Percentiles rank a stretch among this genome's conserved stretches.
These are phyloP conservation scores for Hydrotaea cyrtoneurina DNA, from an alignment of 2,888 invertebrate genomes.

Conservation along the genomic window DNA sequence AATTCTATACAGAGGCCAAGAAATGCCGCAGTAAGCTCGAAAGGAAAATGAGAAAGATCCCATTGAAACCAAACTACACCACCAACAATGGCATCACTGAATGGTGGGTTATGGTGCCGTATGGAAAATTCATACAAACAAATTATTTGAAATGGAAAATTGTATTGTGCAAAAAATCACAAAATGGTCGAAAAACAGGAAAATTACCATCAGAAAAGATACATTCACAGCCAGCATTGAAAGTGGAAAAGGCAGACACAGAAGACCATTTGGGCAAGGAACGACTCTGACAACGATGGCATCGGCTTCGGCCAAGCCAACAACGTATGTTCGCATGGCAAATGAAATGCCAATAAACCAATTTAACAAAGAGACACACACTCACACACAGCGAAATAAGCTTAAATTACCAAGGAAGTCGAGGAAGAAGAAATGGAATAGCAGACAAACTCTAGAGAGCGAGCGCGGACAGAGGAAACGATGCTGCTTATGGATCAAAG, in stretches of 20 bases:
- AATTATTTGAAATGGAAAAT: slow-evolving; percentile 8
- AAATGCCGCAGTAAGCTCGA: background rate
- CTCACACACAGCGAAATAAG: slow-evolving; percentile 38
- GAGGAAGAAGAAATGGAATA: background rate
- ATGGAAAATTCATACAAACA: background rate
- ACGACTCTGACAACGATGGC: background rate
- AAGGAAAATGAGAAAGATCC: background rate
- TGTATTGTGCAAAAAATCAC: background rate
- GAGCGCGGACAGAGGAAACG: background rate
- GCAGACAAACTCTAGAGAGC: background rate
- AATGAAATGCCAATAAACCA: slow-evolving; percentile 62
- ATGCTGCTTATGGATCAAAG: slow-evolving; percentile 3
- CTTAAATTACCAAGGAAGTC: slow-evolving; percentile 40
- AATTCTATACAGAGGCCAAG: background rate
- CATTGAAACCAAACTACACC: background rate
- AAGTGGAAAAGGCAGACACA: slow-evolving; percentile 56
- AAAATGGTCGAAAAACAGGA: background rate
- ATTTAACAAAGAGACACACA: slow-evolving; percentile 36
- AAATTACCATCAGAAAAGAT: slow-evolving; percentile 24
- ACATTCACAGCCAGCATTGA: slow-evolving; percentile 37
- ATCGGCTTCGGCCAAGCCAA: background rate
- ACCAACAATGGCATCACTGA: background rate
- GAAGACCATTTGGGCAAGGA: slow-evolving; percentile 31
- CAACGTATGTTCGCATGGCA: no score
- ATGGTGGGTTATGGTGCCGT: background rate